Evolutionary conservation across 2,797 vertebrate species (phyloP).

Genomic region (Rhinogobio ventralis): DNA sequence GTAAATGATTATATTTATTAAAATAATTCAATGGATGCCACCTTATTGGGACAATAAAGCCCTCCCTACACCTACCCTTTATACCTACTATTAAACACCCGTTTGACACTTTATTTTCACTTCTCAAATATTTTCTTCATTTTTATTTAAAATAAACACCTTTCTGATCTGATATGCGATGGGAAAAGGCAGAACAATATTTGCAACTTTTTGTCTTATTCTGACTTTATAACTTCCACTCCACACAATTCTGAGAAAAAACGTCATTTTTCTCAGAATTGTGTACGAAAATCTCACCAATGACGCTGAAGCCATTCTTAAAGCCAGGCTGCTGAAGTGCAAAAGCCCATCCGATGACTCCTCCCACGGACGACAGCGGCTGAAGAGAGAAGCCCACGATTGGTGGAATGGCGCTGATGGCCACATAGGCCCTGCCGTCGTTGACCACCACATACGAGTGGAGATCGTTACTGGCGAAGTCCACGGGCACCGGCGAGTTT

Average conservation of each 20-base stretch:
- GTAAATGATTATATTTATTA: too few species aligned
- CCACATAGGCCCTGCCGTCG: conserved; percentile 94
- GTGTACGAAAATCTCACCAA: conserved; percentile 89
- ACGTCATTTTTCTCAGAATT: too few species aligned
- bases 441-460: conserved; percentile 96
- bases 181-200: background rate
- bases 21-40: too few species aligned
- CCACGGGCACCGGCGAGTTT: conserved; percentile 74
- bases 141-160: too few species aligned
- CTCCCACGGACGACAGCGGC: conserved; percentile 88
- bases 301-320: conserved; percentile 92
- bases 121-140: too few species aligned
- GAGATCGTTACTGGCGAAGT: conserved; percentile 88
- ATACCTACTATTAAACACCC: too few species aligned
- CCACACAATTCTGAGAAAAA: too few species aligned
- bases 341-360: conserved; percentile 96
- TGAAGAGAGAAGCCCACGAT: conserved; percentile 86
- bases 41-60: too few species aligned
- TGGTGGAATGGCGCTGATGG: conserved; percentile 89
- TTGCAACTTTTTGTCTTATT: too few species aligned
- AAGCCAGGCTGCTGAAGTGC: conserved; percentile 92
- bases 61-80: too few species aligned
- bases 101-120: too few species aligned
- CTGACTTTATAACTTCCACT: background rate
- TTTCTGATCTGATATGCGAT: too few species aligned